A percentile compares a stretch with the other conserved stretches of the same genome.
Evolutionary conservation across 2,888 invertebrate genomes (phyloP).

Genomic region (Scaeva pyrastri): DNA sequence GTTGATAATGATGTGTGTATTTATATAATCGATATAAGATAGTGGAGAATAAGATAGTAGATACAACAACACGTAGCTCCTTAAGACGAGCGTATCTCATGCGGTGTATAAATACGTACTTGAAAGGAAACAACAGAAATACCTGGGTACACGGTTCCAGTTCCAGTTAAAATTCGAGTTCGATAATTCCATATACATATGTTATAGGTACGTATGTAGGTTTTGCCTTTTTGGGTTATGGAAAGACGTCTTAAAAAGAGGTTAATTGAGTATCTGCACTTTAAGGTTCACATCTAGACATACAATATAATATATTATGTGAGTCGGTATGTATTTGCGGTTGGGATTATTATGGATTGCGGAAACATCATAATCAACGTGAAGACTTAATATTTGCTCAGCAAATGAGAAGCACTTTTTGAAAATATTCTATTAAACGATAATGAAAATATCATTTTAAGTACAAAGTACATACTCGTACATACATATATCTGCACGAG

Average conservation of each 20-base stretch:
- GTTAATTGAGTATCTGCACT: constrained; percentile 55
- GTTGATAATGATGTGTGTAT: constrained; percentile 81
- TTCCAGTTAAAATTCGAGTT: constrained; percentile 1
- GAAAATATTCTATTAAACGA: constrained; percentile 23
- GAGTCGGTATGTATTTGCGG: constrained; percentile 14
- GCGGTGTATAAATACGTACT: constrained; percentile 21
- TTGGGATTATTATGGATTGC: constrained; percentile 54
- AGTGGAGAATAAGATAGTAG: constrained; percentile 24
- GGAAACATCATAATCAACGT: constrained; percentile 41
- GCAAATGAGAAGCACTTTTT: neutral
- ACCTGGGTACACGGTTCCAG: neutral
- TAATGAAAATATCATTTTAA: constrained; percentile 59
- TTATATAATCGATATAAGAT: constrained; percentile 55
- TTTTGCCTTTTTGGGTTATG: constrained; percentile 3
- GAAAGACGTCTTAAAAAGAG: constrained; percentile 24
- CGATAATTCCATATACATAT: constrained; percentile 11
- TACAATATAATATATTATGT: too few species aligned
- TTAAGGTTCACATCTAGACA: constrained; percentile 6
- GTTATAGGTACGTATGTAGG: too few species aligned
- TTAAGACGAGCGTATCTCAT: constrained; percentile 11
- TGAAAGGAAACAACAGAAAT: constrained; percentile 30
- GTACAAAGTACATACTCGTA: constrained; percentile 3
- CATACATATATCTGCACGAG: neutral
- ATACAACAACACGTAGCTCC: constrained; percentile 53
- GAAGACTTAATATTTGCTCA: neutral